phyloP scores from a whole-genome alignment of 2,888 invertebrate genomes.

The Eucera pruinosa region DNA sequence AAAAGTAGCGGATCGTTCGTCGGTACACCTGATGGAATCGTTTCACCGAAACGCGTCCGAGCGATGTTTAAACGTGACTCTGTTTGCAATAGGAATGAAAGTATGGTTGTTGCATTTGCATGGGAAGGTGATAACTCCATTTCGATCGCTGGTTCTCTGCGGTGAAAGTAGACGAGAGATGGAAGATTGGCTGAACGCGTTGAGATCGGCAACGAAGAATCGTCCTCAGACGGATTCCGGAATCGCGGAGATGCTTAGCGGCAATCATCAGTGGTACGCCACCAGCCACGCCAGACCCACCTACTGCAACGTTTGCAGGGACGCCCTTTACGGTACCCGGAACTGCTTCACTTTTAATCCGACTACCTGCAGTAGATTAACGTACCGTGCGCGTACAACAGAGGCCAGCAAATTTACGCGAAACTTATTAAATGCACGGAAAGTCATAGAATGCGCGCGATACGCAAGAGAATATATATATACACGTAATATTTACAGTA shows the following conservation, averaged over 20 bases:
- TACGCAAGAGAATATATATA: too few relatives aligned
- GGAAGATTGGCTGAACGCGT: constrained; percentile 95
- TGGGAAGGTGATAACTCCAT: constrained; percentile 91
- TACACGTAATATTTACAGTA: too few relatives aligned
- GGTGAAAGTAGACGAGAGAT: constrained; percentile 93
- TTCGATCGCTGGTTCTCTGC: constrained; percentile 91
- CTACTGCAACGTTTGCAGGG: constrained; percentile 98
- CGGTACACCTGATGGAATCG: too few relatives aligned
- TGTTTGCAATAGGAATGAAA: too few relatives aligned
- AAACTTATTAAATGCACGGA: too few relatives aligned
- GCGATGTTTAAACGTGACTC: background rate
- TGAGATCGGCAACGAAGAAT: constrained; percentile 89
- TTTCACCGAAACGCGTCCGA: too few relatives aligned
- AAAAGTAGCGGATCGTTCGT: too few relatives aligned
- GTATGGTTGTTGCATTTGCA: too few relatives aligned
- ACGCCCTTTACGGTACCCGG: constrained; percentile 90
- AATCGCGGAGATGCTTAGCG: constrained; percentile 88
- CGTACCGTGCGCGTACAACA: too few relatives aligned
- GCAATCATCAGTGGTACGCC: constrained; percentile 93
- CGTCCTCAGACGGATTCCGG: constrained; percentile 86
- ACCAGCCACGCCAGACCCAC: constrained; percentile 97
- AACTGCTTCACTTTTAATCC: background rate
- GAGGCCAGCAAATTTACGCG: too few relatives aligned
- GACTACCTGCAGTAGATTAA: too few relatives aligned
- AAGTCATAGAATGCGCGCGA: too few relatives aligned